Base-by-base conservation (phyloP, 2,113 vertebrate species). In the Ageneiosus marmoratus region DNA sequence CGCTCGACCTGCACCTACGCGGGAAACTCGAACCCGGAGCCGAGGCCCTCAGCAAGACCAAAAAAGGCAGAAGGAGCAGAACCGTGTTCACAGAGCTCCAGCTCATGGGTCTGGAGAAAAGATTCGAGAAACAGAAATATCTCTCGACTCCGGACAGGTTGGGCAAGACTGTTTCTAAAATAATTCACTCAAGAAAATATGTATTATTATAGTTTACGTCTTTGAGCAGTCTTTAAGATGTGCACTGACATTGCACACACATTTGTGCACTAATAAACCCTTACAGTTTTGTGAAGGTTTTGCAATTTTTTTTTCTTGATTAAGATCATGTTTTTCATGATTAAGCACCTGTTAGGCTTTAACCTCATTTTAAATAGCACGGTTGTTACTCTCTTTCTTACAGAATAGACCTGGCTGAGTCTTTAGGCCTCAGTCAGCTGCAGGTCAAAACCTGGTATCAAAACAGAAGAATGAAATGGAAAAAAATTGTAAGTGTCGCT, bases 361-460 rank as follows among this genome's bases (percentile, higher is more conserved):
- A n/a, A 37, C 2, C 16, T 37, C 2, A 22, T 37, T 37, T 37
- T 65, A 1, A 41, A 27, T 27, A n/a, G 27, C 11, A 72, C 12
- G 27, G 44, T 29, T 16, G 24, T 27, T 48, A 15, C 24, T 18
- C n/a, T 34, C 29, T 70, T 80, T 62, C 16, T 87, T 87, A 87
- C 94, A 99, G 98, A 94, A 99, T 99, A 96, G 98, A 99, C 83
- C 94, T 99, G n/a, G 98, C 98, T 0, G 98, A 99, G 89, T 99
- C 97, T 46, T 85, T 99, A 95, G 98, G 98, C 55, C 96, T 99
- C 85, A 99, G 98, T 90, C 98, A 99, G 87, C 93, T 99, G 79
- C 98, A 99, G 89, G 98, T 99, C 91, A 99, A 99, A 93, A 99
- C 98, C 0, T 99, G 98, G 98, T 99, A 99, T 92, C 98, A 99